These are phyloP conservation scores for Amorpha juglandis DNA, from an alignment of 2,888 invertebrate genomes.

Conservation along the genomic window DNA sequence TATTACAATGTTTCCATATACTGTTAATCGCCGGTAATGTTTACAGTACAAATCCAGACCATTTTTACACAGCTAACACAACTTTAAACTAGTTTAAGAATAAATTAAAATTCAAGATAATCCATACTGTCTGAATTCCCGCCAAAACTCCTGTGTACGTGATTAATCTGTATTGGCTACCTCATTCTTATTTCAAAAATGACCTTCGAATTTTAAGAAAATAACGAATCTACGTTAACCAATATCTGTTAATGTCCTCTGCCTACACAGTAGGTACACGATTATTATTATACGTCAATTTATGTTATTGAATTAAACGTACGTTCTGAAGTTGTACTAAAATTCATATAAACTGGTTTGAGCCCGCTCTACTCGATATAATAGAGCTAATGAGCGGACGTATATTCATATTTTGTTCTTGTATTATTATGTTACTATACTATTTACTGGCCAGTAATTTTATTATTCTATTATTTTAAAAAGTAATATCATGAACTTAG, in stretches of 20 bases:
- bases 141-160: not conserved
- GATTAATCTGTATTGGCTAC: not conserved
- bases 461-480: not conserved
- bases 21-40: too few relatives aligned
- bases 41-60: too few relatives aligned
- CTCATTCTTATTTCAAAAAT: not conserved
- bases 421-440: not conserved
- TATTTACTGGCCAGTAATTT: not conserved
- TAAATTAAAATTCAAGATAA: too few relatives aligned
- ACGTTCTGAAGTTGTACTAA: not conserved
- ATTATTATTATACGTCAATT: not conserved
- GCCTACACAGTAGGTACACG: not conserved
- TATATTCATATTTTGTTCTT: not conserved
- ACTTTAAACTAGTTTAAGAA: too few relatives aligned
- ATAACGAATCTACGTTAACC: not conserved
- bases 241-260: not conserved
- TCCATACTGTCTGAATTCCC: too few relatives aligned
- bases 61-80: too few relatives aligned
- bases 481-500: too few relatives aligned
- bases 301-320: conserved; percentile 4
- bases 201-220: not conserved
- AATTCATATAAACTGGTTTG: conserved; percentile 12
- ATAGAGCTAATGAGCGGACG: not conserved
- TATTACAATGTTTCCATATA: too few relatives aligned
- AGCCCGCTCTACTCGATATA: conserved; percentile 6